These are phyloP conservation scores for Acipenser transmontanus DNA, from an alignment of 2,797 vertebrate species.

Conservation along the genomic window DNA sequence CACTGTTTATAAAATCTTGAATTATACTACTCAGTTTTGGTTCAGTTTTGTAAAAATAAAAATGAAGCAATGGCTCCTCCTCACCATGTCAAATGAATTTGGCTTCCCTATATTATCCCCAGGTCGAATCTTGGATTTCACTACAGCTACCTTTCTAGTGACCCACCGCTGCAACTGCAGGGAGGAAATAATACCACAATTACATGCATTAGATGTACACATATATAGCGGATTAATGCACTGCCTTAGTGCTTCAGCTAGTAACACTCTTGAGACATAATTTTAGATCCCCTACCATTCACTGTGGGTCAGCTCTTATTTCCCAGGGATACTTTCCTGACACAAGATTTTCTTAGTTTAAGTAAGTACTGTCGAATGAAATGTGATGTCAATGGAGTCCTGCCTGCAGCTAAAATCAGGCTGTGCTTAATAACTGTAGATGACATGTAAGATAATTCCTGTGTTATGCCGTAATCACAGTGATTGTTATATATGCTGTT, in stretches of 20 bases:
- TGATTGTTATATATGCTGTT: slow-evolving; percentile 1
- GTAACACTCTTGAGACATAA: slow-evolving; percentile 17
- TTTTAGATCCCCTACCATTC: neutral
- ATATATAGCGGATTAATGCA: slow-evolving; percentile 32
- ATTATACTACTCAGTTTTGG: too few species aligned
- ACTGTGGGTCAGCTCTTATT: neutral
- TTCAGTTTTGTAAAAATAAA: too few species aligned
- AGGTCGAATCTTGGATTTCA: slow-evolving; percentile 40
- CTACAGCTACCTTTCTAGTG: slow-evolving; percentile 22
- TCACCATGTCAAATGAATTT: slow-evolving; percentile 26
- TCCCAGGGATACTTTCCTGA: neutral
- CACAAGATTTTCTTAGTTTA: slow-evolving; percentile 4
- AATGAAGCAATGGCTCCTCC: neutral
- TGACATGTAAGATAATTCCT: slow-evolving; percentile 1
- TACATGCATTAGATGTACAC: slow-evolving; percentile 31
- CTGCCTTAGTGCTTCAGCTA: slow-evolving; percentile 11
- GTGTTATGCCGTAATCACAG: neutral
- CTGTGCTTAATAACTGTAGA: neutral
- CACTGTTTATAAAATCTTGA: too few species aligned
- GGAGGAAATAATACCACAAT: slow-evolving; percentile 28
- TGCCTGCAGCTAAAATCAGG: neutral
- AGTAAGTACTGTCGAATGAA: neutral
- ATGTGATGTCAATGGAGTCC: neutral
- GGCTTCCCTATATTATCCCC: slow-evolving; percentile 26
- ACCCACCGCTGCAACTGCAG: slow-evolving; percentile 27